Base-by-base conservation (phyloP, 2,888 invertebrate species). In the Sphaerophoria rueppellii region DNA sequence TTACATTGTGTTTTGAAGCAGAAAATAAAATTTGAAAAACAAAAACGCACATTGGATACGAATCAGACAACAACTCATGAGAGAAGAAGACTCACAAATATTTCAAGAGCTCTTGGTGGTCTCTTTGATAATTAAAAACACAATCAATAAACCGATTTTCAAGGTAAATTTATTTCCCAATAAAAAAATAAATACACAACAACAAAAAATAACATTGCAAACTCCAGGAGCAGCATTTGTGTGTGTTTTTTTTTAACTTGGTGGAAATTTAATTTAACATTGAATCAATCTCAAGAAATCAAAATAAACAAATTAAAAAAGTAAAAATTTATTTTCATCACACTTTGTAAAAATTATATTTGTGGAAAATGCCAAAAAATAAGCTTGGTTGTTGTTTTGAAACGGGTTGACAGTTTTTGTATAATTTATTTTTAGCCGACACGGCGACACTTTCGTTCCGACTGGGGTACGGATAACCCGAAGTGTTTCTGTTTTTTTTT, bases 371-470 rank as follows among this genome's bases (percentile, higher is more conserved):
- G 7, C 37, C 11, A 63, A 48, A 61, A 63, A 60, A 40, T 9
- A 43, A 50, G 32, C 12, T 35, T 14, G 11, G 6, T 35, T 54
- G 9, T 54, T 32, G 6, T 63, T 50, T 50, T 65, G 16, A 72
- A 80, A 76, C 55, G 43, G 43, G 57, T 52, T 70, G 74, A 82
- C 74, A 72, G 73, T 81, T 80, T 75, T 83, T 43, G 43, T 43
- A 40, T 40, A 43, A 77, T 85, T 77, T 85, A 85, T 85, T 85
- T 85, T 81, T 85, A 77, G 81, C 72, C 77, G 85, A 76, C 85
- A 80, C 72, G 63, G 24, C 24, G 24, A 24, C 24, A 24, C 24
- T 24, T 24, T 24, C 24, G 24, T 24, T 24, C 2, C 24, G 24
- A 24, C 24, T 24, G 24, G 24, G 24, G 73, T 81, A 81, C 76